These are phyloP conservation scores for Enteromius afrohamiltoni DNA, from an alignment of 2,797 vertebrate species.

Conservation along the genomic window DNA sequence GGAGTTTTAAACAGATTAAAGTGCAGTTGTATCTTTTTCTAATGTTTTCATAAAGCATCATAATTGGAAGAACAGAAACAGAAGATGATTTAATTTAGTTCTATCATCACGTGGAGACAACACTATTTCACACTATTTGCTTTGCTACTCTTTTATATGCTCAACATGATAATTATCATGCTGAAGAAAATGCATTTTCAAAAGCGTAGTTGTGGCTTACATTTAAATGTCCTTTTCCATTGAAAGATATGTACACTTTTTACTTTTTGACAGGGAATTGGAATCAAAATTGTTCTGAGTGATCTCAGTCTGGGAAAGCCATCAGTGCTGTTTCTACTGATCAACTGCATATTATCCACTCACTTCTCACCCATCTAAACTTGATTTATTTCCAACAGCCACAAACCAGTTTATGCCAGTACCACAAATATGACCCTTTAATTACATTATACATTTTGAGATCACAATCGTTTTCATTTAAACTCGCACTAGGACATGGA, in stretches of 20 bases:
- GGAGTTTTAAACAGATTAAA: background rate
- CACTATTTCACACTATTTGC: background rate
- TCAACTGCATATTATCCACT: constrained; percentile 5
- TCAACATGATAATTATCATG: constrained; percentile 7
- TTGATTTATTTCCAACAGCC: background rate
- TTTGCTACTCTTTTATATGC: background rate
- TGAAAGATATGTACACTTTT: constrained; percentile 2
- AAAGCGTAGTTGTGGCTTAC: constrained; percentile 1
- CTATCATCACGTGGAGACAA: background rate
- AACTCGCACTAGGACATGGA: constrained; percentile 4
- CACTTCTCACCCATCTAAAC: constrained; percentile 3
- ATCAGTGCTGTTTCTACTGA: constrained; percentile 10
- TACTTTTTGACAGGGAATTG: constrained; percentile 14
- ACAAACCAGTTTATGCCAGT: background rate
- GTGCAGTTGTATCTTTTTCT: background rate
- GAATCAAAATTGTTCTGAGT: constrained; percentile 9
- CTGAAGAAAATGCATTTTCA: constrained; percentile 1
- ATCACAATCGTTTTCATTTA: background rate
- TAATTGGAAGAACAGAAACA: constrained; percentile 18
- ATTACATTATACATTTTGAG: background rate
- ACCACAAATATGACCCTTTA: background rate
- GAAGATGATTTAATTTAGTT: background rate
- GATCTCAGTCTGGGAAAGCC: constrained; percentile 37
- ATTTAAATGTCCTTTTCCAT: constrained; percentile 6
- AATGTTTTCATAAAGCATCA: constrained; percentile 9